phyloP scores from a whole-genome alignment of 2,113 vertebrate genomes.

The Apodemus speciosus region DNA sequence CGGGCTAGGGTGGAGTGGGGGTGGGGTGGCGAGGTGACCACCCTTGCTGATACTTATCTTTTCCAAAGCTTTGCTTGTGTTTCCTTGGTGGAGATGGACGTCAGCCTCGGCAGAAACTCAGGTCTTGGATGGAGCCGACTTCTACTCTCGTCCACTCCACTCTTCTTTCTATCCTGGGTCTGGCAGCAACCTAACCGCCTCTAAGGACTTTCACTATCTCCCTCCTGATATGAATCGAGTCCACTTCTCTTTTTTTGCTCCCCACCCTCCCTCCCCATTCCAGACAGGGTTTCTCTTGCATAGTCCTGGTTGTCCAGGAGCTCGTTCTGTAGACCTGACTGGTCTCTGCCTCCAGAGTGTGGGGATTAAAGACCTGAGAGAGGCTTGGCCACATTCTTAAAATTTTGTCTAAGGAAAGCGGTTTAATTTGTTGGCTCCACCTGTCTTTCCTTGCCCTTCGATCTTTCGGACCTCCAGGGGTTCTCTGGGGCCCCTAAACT shows the following conservation, averaged over 20 bases:
- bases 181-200: conserved; percentile 25
- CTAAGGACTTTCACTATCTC: conserved; percentile 1
- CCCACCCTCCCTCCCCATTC: accelerated
- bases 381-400: background rate
- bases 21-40: background rate
- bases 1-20: background rate
- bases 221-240: background rate
- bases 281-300: background rate
- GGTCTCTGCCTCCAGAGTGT: background rate
- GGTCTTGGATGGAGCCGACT: background rate
- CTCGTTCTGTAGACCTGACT: no score
- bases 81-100: conserved; percentile 38
- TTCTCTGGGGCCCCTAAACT: background rate
- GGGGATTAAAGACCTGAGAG: background rate
- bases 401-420: conserved; percentile 28
- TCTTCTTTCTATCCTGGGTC: background rate
- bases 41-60: conserved; percentile 8
- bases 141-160: background rate
- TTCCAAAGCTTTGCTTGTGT: background rate
- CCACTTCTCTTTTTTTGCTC: conserved; percentile 61
- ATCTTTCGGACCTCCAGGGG: background rate
- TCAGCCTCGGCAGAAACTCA: background rate
- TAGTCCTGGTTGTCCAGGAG: background rate
- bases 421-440: background rate
- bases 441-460: background rate